A percentile compares a stretch with the other conserved stretches of the same genome.
phyloP scores from a whole-genome alignment of 23 tunicate species.

The Styela plicata region DNA sequence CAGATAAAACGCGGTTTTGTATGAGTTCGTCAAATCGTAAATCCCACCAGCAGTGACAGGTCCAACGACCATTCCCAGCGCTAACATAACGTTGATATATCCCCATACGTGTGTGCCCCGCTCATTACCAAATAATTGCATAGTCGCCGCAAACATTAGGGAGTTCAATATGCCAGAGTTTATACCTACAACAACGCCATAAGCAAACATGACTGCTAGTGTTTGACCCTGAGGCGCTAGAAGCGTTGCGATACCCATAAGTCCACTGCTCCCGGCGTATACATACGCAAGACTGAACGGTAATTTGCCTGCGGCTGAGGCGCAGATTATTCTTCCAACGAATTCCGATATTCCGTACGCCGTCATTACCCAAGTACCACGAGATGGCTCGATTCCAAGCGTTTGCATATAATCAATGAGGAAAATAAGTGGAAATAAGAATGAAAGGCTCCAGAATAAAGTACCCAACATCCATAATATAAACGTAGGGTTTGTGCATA shows the following conservation, averaged over 20 bases:
- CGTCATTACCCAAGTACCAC: constrained; percentile 58
- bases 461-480: constrained; percentile 76
- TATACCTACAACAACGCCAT: constrained; percentile 68
- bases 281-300: constrained; percentile 62
- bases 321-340: constrained; percentile 60
- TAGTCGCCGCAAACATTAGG: constrained; percentile 81
- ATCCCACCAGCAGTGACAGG: constrained; percentile 70
- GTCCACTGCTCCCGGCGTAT: constrained; percentile 45
- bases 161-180: constrained; percentile 78
- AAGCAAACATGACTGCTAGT: constrained; percentile 63
- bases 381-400: constrained; percentile 31
- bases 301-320: constrained; percentile 44
- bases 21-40: constrained; percentile 70
- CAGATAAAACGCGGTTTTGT: constrained; percentile 50
- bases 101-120: constrained; percentile 83
- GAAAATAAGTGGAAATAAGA: constrained; percentile 76
- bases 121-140: constrained; percentile 70
- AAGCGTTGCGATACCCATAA: constrained; percentile 53
- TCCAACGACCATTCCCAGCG: constrained; percentile 80
- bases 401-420: constrained; percentile 76
- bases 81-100: constrained; percentile 85
- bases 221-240: constrained; percentile 52
- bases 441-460: constrained; percentile 68
- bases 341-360: constrained; percentile 71
- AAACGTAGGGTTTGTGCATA: constrained; percentile 49